Evolutionary conservation across 1,140 invertebrate species (phyloP).

Genomic region (Cephus cinctus): DNA sequence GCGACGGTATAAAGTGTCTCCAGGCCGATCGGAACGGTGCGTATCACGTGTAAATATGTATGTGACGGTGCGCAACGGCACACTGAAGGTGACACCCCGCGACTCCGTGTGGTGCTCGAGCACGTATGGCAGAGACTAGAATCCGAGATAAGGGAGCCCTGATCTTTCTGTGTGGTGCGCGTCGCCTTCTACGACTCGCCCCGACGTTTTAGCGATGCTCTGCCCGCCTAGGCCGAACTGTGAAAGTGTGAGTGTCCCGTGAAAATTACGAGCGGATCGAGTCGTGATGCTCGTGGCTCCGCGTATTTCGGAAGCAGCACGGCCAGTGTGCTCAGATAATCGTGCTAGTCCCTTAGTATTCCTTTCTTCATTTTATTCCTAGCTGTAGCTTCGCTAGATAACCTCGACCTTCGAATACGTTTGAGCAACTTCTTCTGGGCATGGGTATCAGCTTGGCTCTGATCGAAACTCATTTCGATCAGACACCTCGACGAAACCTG

Average conservation of each 20-base stretch:
- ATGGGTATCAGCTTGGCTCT: too few species aligned
- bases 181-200: conserved; percentile 8
- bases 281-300: conserved; percentile 16
- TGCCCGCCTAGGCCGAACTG: conserved; percentile 21
- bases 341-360: conserved; percentile 4
- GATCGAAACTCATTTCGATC: too few species aligned
- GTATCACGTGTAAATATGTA: conserved; percentile 37
- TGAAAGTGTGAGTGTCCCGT: conserved; percentile 33
- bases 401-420: too few species aligned
- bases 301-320: conserved; percentile 36
- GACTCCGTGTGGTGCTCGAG: conserved; percentile 31
- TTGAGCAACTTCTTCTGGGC: too few species aligned
- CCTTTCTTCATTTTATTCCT: too few species aligned
- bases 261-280: conserved; percentile 3
- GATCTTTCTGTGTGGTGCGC: conserved; percentile 20
- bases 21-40: conserved; percentile 14
- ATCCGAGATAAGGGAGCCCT: conserved; percentile 30
- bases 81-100: conserved; percentile 45
- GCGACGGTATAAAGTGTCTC: conserved; percentile 24
- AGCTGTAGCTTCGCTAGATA: too few species aligned
- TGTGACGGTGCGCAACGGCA: conserved; percentile 27
- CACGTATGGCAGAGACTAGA: conserved; percentile 48
- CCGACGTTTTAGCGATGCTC: conserved; percentile 28
- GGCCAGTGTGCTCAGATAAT: conserved; percentile 3
- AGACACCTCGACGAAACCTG: too few species aligned